These are phyloP conservation scores for Chrysopa pallens DNA, from an alignment of 1,140 invertebrate genomes.

Conservation along the genomic window DNA sequence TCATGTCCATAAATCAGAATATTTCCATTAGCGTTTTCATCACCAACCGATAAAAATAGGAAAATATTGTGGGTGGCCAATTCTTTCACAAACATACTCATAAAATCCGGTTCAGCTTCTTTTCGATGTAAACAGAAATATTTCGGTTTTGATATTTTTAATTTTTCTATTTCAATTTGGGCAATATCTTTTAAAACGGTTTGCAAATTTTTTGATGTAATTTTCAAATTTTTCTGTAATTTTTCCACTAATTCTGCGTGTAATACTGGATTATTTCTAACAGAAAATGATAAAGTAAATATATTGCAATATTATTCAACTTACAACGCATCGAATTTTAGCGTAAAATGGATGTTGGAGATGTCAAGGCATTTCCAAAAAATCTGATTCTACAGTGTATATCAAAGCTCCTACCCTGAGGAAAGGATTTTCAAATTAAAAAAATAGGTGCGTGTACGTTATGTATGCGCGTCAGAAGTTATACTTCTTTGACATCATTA, in stretches of 20 bases:
- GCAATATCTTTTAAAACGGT: constrained; percentile 46
- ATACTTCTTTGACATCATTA: too few relatives aligned
- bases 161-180: constrained; percentile 36
- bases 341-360: too few relatives aligned
- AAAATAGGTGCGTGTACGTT: too few relatives aligned
- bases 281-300: constrained; percentile 3
- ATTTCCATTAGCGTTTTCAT: constrained; percentile 44
- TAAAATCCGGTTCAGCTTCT: constrained; percentile 56
- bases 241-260: constrained; percentile 54
- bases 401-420: too few relatives aligned
- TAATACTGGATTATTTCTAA: constrained; percentile 42
- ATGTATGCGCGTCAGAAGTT: too few relatives aligned
- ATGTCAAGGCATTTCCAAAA: too few relatives aligned
- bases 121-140: constrained; percentile 42
- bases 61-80: constrained; percentile 36
- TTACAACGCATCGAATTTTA: too few relatives aligned
- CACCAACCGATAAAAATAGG: constrained; percentile 46
- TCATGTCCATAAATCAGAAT: constrained; percentile 39
- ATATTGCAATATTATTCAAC: too few relatives aligned
- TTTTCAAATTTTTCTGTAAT: constrained; percentile 45
- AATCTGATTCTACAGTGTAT: too few relatives aligned
- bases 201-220: constrained; percentile 38
- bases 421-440: too few relatives aligned
- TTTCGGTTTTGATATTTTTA: constrained; percentile 32
- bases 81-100: constrained; percentile 41